phyloP scores from a whole-genome alignment of 1,140 invertebrate genomes.

The Eriocheir sinensis region DNA sequence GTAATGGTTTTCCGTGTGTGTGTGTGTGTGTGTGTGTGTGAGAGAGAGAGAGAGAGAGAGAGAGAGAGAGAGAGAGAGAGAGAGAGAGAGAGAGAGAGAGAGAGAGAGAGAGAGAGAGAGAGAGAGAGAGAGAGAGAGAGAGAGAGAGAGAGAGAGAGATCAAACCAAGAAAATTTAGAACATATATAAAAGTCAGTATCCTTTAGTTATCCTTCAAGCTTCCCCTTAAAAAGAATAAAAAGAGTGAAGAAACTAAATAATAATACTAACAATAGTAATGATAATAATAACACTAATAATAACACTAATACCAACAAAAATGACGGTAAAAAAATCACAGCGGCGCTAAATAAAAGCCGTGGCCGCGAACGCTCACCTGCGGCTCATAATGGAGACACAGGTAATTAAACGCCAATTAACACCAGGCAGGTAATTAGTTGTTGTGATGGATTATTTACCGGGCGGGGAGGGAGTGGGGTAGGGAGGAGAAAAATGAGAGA shows the following conservation, averaged over 20 bases:
- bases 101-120: conserved; percentile 39
- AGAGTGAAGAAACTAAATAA: not conserved
- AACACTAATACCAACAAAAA: not conserved
- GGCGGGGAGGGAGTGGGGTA: not conserved
- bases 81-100: conserved; percentile 37
- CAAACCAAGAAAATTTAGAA: not conserved
- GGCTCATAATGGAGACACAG: not conserved
- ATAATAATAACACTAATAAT: not conserved
- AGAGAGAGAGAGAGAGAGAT: conserved; percentile 10
- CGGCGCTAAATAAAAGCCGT: not conserved
- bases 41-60: not conserved
- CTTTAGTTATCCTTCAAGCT: too few species aligned
- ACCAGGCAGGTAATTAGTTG: conserved; percentile 48
- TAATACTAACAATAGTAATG: not conserved
- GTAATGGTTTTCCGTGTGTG: not conserved
- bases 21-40: not conserved
- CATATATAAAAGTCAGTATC: not conserved
- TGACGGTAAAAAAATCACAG: not conserved
- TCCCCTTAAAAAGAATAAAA: not conserved
- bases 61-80: conserved; percentile 33
- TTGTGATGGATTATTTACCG: conserved; percentile 50
- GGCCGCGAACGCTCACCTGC: not conserved
- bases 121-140: not conserved
- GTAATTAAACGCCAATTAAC: conserved; percentile 61
- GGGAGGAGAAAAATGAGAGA: not conserved